Evolutionary conservation across 2,797 vertebrate species (phyloP).

Genomic region (Melanotaenia trifasciata): DNA sequence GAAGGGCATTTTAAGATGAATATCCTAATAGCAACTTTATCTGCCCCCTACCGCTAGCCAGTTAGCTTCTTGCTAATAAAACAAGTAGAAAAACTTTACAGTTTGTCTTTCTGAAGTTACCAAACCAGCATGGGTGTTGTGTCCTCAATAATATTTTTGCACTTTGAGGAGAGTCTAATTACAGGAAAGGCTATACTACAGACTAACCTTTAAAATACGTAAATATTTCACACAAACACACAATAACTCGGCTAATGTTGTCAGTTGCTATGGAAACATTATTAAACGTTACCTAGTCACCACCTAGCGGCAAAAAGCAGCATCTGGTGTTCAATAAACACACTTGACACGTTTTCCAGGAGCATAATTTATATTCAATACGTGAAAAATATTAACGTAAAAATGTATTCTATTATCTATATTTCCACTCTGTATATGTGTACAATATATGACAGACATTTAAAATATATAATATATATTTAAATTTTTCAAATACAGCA

Average conservation of each 20-base stretch:
- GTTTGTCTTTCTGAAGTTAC: neutral
- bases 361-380: conserved; percentile 65
- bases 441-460: conserved; percentile 65
- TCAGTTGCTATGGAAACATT: conserved; percentile 66
- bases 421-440: conserved; percentile 27
- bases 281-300: conserved; percentile 3
- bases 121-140: neutral
- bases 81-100: neutral
- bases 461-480: conserved; percentile 50
- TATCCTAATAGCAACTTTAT: neutral
- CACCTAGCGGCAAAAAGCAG: conserved; percentile 21
- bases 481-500: conserved; percentile 35
- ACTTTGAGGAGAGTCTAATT: neutral
- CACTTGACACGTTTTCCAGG: conserved; percentile 29
- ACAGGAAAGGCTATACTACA: neutral
- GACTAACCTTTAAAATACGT: neutral
- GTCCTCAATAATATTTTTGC: no score
- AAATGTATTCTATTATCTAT: conserved; percentile 48
- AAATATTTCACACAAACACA: no score
- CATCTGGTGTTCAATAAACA: conserved; percentile 32
- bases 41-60: neutral
- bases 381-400: conserved; percentile 70
- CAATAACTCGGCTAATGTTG: conserved; percentile 36
- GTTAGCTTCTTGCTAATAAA: neutral
- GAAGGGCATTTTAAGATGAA: conserved; percentile 53